A percentile compares a stretch with the other conserved stretches of the same genome.
Evolutionary conservation across 2,797 vertebrate species (phyloP).

Genomic region (Hylomyscus alleni): DNA sequence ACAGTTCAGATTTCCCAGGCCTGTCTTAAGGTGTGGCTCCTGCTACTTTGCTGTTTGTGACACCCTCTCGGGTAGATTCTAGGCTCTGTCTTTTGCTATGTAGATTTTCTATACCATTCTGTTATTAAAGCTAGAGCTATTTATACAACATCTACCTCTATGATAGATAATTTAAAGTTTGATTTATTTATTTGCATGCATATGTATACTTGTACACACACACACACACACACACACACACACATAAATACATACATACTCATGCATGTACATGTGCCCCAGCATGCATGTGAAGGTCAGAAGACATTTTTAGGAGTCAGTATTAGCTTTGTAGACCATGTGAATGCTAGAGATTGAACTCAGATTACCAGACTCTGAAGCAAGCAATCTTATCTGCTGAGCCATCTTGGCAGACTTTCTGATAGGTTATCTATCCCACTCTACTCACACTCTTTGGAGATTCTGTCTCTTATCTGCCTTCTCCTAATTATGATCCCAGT

Average conservation of each 20-base stretch:
- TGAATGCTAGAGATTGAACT: not conserved
- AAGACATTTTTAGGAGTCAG: not conserved
- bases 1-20: not conserved
- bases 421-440: not conserved
- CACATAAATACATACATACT: not conserved
- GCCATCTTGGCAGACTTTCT: not conserved
- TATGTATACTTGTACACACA: too few species aligned
- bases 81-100: not conserved
- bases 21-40: not conserved
- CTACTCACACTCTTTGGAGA: not conserved
- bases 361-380: not conserved
- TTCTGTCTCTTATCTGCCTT: not conserved
- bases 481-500: not conserved
- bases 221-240: too few species aligned
- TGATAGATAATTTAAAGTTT: not conserved
- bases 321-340: not conserved
- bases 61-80: not conserved
- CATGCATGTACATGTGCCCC: not conserved
- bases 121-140: not conserved
- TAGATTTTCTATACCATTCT: not conserved
- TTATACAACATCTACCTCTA: not conserved
- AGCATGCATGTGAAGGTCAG: not conserved
- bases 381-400: not conserved
- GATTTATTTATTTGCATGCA: not conserved
- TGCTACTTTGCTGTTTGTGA: not conserved